These are phyloP conservation scores for Chymomyza procnemis DNA, from an alignment of 2,888 invertebrate species.

Conservation along the genomic window DNA sequence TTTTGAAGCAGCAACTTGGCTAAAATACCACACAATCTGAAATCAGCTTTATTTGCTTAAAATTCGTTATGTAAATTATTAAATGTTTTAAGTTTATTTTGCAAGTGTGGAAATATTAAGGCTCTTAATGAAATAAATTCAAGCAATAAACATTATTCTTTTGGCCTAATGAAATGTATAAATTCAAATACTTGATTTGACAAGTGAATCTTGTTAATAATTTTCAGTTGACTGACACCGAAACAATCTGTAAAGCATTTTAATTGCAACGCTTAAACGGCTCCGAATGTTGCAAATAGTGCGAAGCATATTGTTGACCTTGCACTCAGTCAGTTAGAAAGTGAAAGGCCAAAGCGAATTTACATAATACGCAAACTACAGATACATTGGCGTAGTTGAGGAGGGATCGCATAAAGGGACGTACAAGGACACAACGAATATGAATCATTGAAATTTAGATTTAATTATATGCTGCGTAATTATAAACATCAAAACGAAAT, in stretches of 20 bases:
- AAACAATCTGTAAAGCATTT: conserved; percentile 41
- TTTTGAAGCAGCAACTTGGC: conserved; percentile 38
- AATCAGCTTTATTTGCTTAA: too few species aligned
- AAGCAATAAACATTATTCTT: not conserved
- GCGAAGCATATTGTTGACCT: conserved; percentile 46
- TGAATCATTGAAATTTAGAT: too few species aligned
- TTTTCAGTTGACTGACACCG: conserved; percentile 35
- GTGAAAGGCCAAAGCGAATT: conserved; percentile 53
- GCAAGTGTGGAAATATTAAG: not conserved
- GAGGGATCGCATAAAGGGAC: too few species aligned
- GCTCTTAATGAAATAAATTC: too few species aligned
- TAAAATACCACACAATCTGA: not conserved
- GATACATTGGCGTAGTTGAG: conserved; percentile 31
- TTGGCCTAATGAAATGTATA: not conserved
- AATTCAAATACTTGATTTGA: not conserved
- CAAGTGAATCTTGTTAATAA: not conserved
- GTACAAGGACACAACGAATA: too few species aligned
- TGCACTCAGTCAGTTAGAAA: conserved; percentile 56
- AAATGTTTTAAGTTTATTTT: not conserved
- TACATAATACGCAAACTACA: conserved; percentile 50
- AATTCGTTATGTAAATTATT: not conserved
- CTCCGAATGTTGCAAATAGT: conserved; percentile 31
- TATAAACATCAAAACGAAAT: too few species aligned
- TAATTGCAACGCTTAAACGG: conserved; percentile 43
- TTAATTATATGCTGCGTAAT: too few species aligned